Base-by-base conservation (phyloP, 1,140 invertebrate species). In the Pissodes strobi region DNA sequence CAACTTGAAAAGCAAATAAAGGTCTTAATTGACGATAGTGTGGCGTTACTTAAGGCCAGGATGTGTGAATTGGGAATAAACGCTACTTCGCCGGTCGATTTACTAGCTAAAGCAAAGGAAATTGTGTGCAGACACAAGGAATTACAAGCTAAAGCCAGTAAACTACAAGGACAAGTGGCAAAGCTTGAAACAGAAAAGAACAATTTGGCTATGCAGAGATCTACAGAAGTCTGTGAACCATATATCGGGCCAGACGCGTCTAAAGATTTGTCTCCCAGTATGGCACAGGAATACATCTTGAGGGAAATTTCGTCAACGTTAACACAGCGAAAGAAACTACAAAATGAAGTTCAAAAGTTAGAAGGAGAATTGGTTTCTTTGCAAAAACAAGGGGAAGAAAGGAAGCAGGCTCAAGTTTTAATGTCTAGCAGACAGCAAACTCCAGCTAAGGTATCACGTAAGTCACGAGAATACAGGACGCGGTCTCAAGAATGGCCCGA, bases 1-100 rank as follows among this genome's bases (percentile, higher is more conserved):
- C 91, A 94, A 75, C 82, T 97, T 58, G 92, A 96, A 67, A 94
- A 94, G 76, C 92, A 95, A 80, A 94, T 97, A 61, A 91, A 90
- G 73, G 87, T 90, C 39, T 80, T 97, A 23, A 94, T 95, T 62
- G 90, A 93, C 70, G 93, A 97, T 74, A 95, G 94, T 72, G 92
- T 96, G n/a, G 87, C 87, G 17, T 79, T 96, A 37, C 79, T 98
- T 6, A 93, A 95, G 76, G 87, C 89, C n/a, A 83, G 94, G 52
- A 92, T 97, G 87, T 89, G 87, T 62, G 94, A 97, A 77, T 81
- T 98, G 64, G 93, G 91, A 56, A 95, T 96, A 67, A 88, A 92
- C 75, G 86, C 88, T 5, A 88, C 87, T 2, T 90, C 87, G 25
- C 89, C 86, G 57, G 88, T 90, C 25, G 93, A 96, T 79, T 81